These are phyloP conservation scores for Lysandra coridon DNA, from an alignment of 2,888 invertebrate genomes.

Conservation along the genomic window DNA sequence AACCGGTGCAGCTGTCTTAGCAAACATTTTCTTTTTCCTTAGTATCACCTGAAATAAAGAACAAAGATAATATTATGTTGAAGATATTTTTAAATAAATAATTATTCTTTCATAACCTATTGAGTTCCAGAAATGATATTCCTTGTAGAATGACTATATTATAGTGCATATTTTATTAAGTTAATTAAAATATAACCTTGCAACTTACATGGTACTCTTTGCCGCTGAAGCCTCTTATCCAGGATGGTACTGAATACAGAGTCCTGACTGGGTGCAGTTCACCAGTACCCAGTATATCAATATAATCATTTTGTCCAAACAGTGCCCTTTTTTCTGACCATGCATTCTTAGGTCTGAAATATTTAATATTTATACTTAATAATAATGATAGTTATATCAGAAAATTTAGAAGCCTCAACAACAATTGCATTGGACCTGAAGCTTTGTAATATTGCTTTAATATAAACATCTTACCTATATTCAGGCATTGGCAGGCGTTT, in stretches of 20 bases:
- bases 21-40: constrained; percentile 85
- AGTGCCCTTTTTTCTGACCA: constrained; percentile 90
- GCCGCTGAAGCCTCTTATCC: constrained; percentile 92
- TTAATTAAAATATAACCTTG: not conserved
- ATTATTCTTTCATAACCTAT: not conserved
- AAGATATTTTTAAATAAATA: not conserved
- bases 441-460: not conserved
- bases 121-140: too few species aligned
- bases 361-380: not conserved
- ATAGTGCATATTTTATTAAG: too few species aligned
- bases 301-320: constrained; percentile 98
- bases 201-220: constrained; percentile 88
- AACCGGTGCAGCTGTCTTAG: constrained; percentile 78
- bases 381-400: not conserved
- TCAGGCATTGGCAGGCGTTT: constrained; percentile 83
- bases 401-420: not conserved
- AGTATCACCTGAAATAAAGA: constrained; percentile 74
- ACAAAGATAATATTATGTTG: not conserved
- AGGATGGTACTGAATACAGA: constrained; percentile 91
- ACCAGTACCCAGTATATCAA: constrained; percentile 95
- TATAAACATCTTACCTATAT: constrained; percentile 69
- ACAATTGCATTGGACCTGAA: not conserved
- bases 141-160: too few species aligned
- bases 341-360: constrained; percentile 83
- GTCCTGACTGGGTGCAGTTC: constrained; percentile 90